Conservation (phyloP, 2,113 vertebrate species). For the Acrocephalus kingi region DNA sequence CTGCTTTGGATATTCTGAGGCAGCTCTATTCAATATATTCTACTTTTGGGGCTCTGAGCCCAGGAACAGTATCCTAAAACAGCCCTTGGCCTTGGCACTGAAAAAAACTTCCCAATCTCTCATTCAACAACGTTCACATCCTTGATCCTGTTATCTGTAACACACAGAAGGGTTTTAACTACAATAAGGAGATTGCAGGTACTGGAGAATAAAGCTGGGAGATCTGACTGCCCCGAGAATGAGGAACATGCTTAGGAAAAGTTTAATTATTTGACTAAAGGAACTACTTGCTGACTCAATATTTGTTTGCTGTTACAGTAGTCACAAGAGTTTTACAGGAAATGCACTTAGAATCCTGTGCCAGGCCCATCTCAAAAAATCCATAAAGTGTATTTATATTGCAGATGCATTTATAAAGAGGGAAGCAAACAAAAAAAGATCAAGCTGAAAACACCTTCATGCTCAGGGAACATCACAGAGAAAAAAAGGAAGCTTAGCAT, state of each 20-base stretch:
- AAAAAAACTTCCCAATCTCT: neutral
- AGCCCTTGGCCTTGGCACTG: neutral
- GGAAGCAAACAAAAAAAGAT: neutral
- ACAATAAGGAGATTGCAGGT: neutral
- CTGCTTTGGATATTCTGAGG: neutral
- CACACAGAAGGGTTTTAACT: constrained; percentile 8
- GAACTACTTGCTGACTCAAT: neutral
- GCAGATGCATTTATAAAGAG: neutral
- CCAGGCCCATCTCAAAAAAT: neutral
- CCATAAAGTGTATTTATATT: neutral
- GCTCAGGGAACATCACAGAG: constrained; percentile 4
- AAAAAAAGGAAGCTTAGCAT: neutral
- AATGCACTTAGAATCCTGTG: neutral
- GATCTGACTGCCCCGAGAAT: neutral
- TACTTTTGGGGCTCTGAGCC: neutral
- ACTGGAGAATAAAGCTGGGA: neutral
- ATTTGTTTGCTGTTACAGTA: neutral
- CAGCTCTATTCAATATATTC: neutral
- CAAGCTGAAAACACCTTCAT: neutral
- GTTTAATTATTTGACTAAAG: neutral
- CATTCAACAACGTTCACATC: constrained; percentile 1
- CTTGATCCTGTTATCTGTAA: constrained; percentile 36
- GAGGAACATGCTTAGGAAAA: neutral
- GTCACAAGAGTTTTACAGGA: neutral
- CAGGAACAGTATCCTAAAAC: constrained; percentile 10